Evolutionary conservation across 2,113 vertebrate species (phyloP), one percentile per base, ranked within the genome.

Genomic region (Mesitornis unicolor): DNA sequence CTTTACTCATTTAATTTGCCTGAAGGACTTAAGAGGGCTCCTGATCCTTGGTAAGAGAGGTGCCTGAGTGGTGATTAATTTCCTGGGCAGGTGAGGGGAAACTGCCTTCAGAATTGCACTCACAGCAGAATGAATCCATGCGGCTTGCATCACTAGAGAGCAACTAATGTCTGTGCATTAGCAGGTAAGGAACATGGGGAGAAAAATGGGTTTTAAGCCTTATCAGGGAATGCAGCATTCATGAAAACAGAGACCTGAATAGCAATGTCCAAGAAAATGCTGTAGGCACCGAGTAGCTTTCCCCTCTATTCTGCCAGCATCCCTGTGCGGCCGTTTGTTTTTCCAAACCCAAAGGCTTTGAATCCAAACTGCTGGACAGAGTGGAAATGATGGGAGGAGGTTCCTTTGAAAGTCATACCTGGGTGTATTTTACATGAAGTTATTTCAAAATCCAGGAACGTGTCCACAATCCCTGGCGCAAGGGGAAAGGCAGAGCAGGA

Each of bases 151-250:
- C 76, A 57, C 64, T 60, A 9, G 75, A 71, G 83, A 96, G 79
- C n/a, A 5, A 47, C 33, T 17, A 63, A 78, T 0, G 28, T 56
- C 86, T 5, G 13, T 75, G 88, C 60, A 29, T 36, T 90, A 84
- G 71, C 93, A 88, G 78, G 61, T 89, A 7, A 80, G 42, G 63
- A 85, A 38, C 5, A 8, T 4, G 78, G 57, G 61, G 69, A 89
- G 90, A 69, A 83, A 90, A 95, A 94, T 78, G 61, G 65, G 22
- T 56, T 96, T 94, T 60, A 82, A 96, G 89, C 83, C 83, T 93
- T 60, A 64, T 89, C 77, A 45, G 88, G 60, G 69, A 93, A 75
- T 65, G 85, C 76, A 33, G 51, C 4, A 1, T 36, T 90, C 15
- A 1, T 40, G 60, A 50, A 81, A 87, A 84, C 64, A 67, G 59